Conservation (phyloP, 1,140 invertebrate species). For the Lepidurus packardi region DNA sequence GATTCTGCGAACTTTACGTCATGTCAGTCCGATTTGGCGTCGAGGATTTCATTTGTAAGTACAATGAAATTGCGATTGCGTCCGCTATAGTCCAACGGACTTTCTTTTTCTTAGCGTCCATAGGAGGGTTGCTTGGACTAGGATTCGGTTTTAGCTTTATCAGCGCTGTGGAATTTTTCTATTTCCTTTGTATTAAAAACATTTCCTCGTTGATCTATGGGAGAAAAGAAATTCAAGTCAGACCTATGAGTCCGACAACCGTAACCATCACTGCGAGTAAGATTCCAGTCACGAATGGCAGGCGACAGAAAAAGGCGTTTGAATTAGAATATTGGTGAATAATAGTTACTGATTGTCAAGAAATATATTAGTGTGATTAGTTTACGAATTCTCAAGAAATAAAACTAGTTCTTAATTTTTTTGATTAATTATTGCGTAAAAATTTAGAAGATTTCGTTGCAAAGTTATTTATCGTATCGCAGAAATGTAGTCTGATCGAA, state of each 20-base stretch:
- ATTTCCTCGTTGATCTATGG: not conserved
- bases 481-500: too few species aligned
- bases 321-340: too few species aligned
- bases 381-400: too few species aligned
- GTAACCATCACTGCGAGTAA: not conserved
- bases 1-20: not conserved
- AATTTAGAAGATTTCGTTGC: too few species aligned
- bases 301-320: too few species aligned
- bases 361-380: too few species aligned
- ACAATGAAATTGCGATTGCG: not conserved
- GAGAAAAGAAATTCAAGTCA: not conserved
- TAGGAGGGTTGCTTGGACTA: slow-evolving; percentile 30
- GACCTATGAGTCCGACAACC: not conserved
- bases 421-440: too few species aligned
- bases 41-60: slow-evolving; percentile 67
- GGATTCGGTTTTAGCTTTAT: slow-evolving; percentile 34
- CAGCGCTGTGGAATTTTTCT: slow-evolving; percentile 32
- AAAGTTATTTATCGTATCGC: too few species aligned
- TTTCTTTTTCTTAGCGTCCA: slow-evolving; percentile 38
- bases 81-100: not conserved
- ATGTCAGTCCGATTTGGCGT: slow-evolving; percentile 59
- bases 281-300: not conserved
- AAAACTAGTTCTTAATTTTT: too few species aligned
- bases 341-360: too few species aligned
- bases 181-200: slow-evolving; percentile 31